Evolutionary conservation across 2,888 invertebrate species (phyloP), one percentile per base, ranked within the genome.

Genomic region (Tinea pellionella): DNA sequence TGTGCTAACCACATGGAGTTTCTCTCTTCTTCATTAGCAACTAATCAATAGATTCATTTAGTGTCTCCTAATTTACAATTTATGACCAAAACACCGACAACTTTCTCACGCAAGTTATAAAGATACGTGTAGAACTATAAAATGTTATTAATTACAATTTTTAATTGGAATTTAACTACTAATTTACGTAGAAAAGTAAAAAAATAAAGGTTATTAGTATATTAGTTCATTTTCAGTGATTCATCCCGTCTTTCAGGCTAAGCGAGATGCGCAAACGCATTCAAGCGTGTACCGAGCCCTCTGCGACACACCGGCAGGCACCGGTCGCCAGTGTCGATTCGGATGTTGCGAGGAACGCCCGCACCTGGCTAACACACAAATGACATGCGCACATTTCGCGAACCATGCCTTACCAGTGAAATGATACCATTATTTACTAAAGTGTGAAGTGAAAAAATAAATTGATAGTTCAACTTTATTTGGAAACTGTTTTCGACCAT

Each of bases 1-100:
- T 53, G 24, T 24, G 53, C 53, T 24, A 53, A 53, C 53, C 53
- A 53, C 53, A 53, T 16, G 53, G 53, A 53, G 24, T 53, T 53
- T 53, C 80, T 76, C 70, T 77, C 71, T 73, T 75, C 67, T 80
- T 77, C 78, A 83, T 84, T 78, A 81, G 73, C 74, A 72, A 77
- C 73, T 68, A 77, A 80, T 82, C 77, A 81, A 80, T 73, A 73
- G 75, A 72, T 74, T 74, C 78, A 73, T 80, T 83, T 75, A 80
- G 70, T 74, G 65, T 68, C 72, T 70, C 70, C 70, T 65, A 73
- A 74, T 74, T 71, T 63, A 76, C 72, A 69, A 78, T 82, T 83
- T 80, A 83, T 74, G 71, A 68, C 68, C 71, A 66, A 61, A 64
- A 64, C 67, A 67, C 15, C 68, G 66, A 68, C 65, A 66, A 73